Conservation (phyloP, 2,888 invertebrate genomes). For the Arrhopalites spinosus region DNA sequence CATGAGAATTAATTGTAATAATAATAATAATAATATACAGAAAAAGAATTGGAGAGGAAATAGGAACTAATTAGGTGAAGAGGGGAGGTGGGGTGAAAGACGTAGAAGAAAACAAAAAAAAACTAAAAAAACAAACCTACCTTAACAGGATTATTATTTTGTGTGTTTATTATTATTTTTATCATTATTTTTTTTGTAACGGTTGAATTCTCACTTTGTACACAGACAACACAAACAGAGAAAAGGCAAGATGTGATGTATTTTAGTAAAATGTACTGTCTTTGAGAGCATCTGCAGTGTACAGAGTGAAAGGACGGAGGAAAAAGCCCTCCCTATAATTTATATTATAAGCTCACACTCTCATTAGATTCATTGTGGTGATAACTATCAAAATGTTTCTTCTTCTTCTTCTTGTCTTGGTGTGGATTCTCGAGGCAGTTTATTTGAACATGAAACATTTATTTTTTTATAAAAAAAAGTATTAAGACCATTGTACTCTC, state of each 20-base stretch:
- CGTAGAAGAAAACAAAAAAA: background rate
- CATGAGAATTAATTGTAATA: background rate
- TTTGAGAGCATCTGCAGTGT: no score
- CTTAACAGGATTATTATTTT: constrained; percentile 28
- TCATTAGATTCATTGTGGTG: background rate
- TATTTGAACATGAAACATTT: constrained; percentile 1
- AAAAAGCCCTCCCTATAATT: background rate
- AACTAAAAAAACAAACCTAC: constrained; percentile 19
- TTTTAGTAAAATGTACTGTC: no score
- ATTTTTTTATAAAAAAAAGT: background rate
- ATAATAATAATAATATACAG: background rate
- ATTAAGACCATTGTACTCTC: constrained; percentile 13
- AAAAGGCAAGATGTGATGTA: no score
- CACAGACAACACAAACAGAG: no score
- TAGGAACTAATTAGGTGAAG: constrained; percentile 7
- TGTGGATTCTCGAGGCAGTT: no score
- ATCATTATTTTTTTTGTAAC: background rate
- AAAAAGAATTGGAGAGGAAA: background rate
- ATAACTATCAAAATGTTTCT: no score
- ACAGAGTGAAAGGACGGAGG: no score
- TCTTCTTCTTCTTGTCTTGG: no score
- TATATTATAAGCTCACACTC: background rate
- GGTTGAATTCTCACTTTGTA: no score
- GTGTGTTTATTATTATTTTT: background rate
- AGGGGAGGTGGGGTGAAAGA: background rate